Conservation (phyloP, 2,888 invertebrate genomes). For the Mamestra brassicae region DNA sequence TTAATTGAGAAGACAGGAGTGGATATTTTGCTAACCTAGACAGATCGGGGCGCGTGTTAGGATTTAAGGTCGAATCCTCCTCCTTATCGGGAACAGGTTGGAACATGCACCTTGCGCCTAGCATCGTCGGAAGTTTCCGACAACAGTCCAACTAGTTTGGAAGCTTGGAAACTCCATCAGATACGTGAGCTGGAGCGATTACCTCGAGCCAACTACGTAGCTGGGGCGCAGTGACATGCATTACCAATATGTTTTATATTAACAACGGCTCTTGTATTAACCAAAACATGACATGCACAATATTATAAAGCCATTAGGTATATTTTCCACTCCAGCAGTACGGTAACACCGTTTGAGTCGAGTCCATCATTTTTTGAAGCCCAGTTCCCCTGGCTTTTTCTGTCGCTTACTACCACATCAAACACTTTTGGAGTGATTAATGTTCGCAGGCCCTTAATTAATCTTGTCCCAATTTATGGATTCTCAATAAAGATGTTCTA, state of each 20-base stretch:
- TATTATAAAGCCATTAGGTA: neutral
- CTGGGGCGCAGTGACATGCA: conserved; percentile 67
- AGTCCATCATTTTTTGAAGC: neutral
- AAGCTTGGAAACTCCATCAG: conserved; percentile 89
- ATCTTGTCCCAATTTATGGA: conserved; percentile 22
- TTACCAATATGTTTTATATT: conserved; percentile 68
- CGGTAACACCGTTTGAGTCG: neutral
- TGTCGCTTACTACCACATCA: neutral
- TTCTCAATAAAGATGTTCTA: conserved; percentile 13
- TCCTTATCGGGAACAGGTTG: conserved; percentile 85
- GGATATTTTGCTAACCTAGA: conserved; percentile 73
- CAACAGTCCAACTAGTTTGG: conserved; percentile 89
- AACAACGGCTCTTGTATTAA: conserved; percentile 32
- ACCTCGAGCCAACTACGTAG: conserved; percentile 73
- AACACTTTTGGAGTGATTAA: conserved; percentile 22
- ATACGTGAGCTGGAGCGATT: conserved; percentile 88
- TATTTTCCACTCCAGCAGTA: neutral
- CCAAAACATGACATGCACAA: conserved; percentile 5
- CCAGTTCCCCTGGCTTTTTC: neutral
- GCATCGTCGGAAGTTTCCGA: conserved; percentile 84
- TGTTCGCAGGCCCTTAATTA: conserved; percentile 15
- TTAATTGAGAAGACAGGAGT: conserved; percentile 80
- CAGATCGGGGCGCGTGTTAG: conserved; percentile 78
- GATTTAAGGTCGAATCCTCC: conserved; percentile 84
- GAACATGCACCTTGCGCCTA: conserved; percentile 85